A percentile compares a stretch with the other conserved stretches of the same genome.
Evolutionary conservation across 2,113 vertebrate genomes (phyloP).

Genomic region (Gobiocypris rarus): DNA sequence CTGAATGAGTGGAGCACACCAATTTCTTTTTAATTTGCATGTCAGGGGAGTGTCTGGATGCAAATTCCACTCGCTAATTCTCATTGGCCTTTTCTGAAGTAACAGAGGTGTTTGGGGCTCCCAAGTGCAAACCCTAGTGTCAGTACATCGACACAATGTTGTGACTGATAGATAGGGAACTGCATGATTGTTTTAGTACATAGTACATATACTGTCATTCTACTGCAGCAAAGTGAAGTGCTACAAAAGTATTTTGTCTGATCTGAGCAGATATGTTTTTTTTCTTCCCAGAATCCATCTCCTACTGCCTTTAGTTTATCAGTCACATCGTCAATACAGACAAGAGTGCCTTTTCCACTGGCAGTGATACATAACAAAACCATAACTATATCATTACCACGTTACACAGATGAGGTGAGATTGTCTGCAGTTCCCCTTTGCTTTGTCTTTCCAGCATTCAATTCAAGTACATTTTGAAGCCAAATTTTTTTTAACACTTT

Average conservation of each 20-base stretch:
- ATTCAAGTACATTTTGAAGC: conserved; percentile 60
- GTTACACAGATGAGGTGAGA: background rate
- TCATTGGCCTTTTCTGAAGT: too few species aligned
- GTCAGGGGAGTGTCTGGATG: too few species aligned
- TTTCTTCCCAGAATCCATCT: background rate
- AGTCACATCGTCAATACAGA: conserved; percentile 9
- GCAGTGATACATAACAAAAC: background rate
- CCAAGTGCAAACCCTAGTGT: too few species aligned
- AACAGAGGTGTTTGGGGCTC: too few species aligned
- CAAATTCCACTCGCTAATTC: too few species aligned
- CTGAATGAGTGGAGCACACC: too few species aligned
- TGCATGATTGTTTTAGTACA: background rate
- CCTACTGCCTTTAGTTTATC: background rate
- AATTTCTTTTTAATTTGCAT: too few species aligned
- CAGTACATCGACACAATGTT: too few species aligned
- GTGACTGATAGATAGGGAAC: too few species aligned
- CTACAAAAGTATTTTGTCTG: background rate
- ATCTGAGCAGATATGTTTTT: background rate
- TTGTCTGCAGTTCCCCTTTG: background rate
- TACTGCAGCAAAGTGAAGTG: background rate
- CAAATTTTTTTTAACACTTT: background rate
- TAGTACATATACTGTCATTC: background rate
- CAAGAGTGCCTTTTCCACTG: background rate
- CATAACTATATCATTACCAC: background rate
- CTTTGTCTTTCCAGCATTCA: background rate